These are phyloP conservation scores for Gambelia wislizenii DNA, from an alignment of 2,797 vertebrate species.

Conservation along the genomic window DNA sequence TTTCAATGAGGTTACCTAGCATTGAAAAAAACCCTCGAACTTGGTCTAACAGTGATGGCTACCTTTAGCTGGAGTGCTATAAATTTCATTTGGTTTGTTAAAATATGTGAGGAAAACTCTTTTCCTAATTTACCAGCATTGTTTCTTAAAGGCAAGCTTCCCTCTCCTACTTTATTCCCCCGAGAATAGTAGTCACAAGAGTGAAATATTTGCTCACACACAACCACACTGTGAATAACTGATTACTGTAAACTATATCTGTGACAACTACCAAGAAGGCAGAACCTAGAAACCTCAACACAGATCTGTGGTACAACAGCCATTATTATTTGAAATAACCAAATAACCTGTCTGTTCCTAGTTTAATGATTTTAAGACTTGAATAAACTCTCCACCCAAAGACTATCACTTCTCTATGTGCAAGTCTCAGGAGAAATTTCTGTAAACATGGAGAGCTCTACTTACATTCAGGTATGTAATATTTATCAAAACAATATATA, in stretches of 20 bases:
- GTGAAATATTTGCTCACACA: not conserved
- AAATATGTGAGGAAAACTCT: constrained; percentile 12
- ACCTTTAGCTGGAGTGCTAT: constrained; percentile 2
- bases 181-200: constrained; percentile 18
- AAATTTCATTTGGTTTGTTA: not conserved
- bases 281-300: constrained; percentile 38
- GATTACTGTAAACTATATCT: constrained; percentile 15
- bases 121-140: constrained; percentile 31
- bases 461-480: constrained; percentile 20
- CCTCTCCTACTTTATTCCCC: constrained; percentile 29
- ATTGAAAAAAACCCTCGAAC: not conserved
- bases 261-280: constrained; percentile 40
- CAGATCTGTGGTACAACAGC: not conserved
- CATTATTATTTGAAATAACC: constrained; percentile 1
- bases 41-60: not conserved
- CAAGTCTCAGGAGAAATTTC: constrained; percentile 31
- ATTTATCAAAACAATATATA: constrained; percentile 25
- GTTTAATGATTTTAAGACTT: constrained; percentile 13
- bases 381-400: constrained; percentile 9
- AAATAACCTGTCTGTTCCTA: not conserved
- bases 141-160: constrained; percentile 50
- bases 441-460: not conserved
- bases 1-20: not conserved
- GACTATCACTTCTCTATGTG: not conserved
- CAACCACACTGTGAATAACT: not conserved